These are phyloP conservation scores for Lycaon pictus DNA, from an alignment of 2,113 vertebrate genomes.

Conservation along the genomic window DNA sequence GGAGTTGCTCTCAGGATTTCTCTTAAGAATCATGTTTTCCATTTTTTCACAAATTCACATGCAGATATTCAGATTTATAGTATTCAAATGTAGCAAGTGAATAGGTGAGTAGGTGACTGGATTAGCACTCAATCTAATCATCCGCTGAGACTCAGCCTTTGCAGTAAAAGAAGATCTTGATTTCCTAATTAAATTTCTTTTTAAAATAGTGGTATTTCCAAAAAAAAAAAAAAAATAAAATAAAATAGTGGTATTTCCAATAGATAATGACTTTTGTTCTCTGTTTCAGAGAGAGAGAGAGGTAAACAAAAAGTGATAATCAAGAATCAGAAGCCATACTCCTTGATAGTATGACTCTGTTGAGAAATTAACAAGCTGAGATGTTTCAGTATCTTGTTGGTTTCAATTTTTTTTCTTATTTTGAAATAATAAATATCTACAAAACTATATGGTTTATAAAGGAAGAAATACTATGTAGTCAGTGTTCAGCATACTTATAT, in stretches of 20 bases:
- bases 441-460: background rate
- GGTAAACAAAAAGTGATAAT: background rate
- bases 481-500: background rate
- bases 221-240: too few species aligned
- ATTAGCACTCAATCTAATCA: constrained; percentile 5
- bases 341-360: background rate
- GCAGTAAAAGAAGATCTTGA: background rate
- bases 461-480: background rate
- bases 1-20: constrained; percentile 54
- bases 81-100: background rate
- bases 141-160: background rate
- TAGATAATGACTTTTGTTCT: background rate
- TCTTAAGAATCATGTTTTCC: constrained; percentile 5
- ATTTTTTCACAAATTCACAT: background rate
- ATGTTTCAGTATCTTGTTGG: background rate
- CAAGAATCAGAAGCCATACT: constrained; percentile 10
- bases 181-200: background rate
- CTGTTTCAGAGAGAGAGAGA: background rate
- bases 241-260: background rate
- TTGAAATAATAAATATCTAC: background rate
- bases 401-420: background rate
- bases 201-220: background rate
- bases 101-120: background rate
- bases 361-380: background rate
- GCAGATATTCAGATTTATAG: background rate